These are phyloP conservation scores for Pyrgilauda ruficollis DNA, from an alignment of 2,113 vertebrate genomes.

Conservation along the genomic window DNA sequence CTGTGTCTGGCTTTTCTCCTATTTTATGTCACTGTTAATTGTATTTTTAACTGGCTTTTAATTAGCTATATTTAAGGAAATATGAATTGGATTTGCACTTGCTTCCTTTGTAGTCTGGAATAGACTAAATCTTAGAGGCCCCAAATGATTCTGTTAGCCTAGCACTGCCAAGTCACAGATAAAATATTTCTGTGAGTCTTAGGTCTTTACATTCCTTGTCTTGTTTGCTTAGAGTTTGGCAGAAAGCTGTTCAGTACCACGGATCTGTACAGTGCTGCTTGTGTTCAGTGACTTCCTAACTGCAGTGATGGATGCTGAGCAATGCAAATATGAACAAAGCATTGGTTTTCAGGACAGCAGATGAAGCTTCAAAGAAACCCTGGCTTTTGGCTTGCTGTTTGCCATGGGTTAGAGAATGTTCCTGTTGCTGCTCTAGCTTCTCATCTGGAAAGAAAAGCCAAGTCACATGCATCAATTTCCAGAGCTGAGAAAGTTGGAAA, in stretches of 20 bases:
- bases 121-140: background rate
- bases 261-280: background rate
- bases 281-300: background rate
- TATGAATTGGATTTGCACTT: background rate
- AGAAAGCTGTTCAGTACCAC: background rate
- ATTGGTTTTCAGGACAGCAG: background rate
- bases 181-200: background rate
- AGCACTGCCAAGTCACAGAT: background rate
- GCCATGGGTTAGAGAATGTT: background rate
- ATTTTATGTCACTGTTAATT: background rate
- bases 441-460: background rate
- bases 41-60: background rate
- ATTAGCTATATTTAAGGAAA: background rate
- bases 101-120: background rate
- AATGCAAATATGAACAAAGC: background rate
- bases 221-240: background rate
- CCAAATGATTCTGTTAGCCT: background rate
- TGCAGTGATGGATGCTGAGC: rapidly evolving
- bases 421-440: background rate
- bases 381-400: background rate
- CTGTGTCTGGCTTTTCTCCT: background rate
- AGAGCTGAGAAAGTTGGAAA: background rate
- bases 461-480: rapidly evolving
- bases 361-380: background rate
- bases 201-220: background rate